Percentiles rank a stretch among this genome's conserved stretches.
Conservation (phyloP, 2,113 vertebrate species). For the Trogon melanurus region DNA sequence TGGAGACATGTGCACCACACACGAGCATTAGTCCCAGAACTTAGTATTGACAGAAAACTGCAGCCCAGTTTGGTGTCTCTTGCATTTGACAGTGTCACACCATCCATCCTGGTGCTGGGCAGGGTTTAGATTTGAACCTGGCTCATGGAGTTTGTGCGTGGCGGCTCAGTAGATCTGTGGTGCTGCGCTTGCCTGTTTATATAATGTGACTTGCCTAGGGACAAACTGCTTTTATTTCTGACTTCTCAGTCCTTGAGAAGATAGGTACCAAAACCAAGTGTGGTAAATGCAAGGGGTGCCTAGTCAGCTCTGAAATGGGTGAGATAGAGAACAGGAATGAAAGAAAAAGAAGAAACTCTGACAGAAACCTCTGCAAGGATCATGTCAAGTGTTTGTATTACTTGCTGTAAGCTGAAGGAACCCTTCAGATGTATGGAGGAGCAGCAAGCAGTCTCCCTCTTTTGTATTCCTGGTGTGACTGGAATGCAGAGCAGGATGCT, state of each 20-base stretch:
- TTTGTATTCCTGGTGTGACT: neutral
- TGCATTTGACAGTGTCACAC: neutral
- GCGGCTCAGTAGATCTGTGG: neutral
- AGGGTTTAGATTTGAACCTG: neutral
- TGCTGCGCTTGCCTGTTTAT: neutral
- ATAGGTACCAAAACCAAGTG: neutral
- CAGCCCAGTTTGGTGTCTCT: neutral
- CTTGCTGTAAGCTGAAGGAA: neutral
- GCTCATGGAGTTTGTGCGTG: neutral
- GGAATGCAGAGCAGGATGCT: conserved; percentile 27
- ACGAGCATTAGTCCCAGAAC: neutral
- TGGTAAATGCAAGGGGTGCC: neutral
- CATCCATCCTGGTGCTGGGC: neutral
- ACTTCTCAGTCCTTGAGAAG: neutral
- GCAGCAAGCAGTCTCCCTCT: neutral
- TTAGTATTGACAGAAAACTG: neutral
- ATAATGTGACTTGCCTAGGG: neutral
- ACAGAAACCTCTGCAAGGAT: neutral
- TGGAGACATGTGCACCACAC: neutral
- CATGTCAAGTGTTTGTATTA: neutral
- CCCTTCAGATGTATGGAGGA: neutral
- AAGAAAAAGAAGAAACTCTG: neutral
- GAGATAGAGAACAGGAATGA: neutral
- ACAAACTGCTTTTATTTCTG: neutral
- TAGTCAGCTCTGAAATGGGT: neutral